Base-by-base conservation (phyloP, 2,797 vertebrate genomes). In the Cryptoprocta ferox region DNA sequence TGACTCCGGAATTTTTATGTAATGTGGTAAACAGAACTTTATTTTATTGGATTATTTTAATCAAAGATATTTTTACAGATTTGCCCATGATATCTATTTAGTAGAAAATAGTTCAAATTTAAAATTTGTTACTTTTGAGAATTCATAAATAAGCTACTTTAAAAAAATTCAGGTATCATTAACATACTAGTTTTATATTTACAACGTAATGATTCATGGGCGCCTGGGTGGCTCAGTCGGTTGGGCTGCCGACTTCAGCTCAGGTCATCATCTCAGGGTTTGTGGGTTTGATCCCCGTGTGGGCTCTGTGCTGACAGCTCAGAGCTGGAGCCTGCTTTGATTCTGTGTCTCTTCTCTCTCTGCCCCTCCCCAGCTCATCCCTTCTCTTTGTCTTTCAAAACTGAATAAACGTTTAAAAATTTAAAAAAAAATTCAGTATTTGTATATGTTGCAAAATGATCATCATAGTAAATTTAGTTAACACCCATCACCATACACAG, bases 71-170 rank as follows among this genome's bases (percentile, higher is more conserved):
- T 94, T 96, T 95, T n/a, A 90, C 3, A 85, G 63, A 42, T 85
- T 82, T 91, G 71, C 66, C 59, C 70, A 87, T 82, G 30, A 24
- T 83, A 70, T 91, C 24, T 87, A 45, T 86, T 92, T 26, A 48
- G 10, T 95, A 76, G 82, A 75, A 95, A 68, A 82, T 85, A 91
- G 42, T 92, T 97, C 66, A 93, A 37, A 73, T 78, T 91, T 94
- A 85, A 96, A 95, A 50, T 79, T 71, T 48, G 48, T 81, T 96
- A 65, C 21, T 42, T 94, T 89, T 65, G 39, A 86, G 82, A 76
- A 76, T 92, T 92, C 48, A 39, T 86, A 79, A 71, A 56, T 65
- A 63, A 79, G 48, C 14, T 78, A 8, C n/a, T 93, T 94, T 39
- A 81, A 26, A 94, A 76, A 78, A 50, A 7, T n/a, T 78, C 32